Base-by-base conservation (phyloP, 2,888 invertebrate species). In the Drosophila emarginata region DNA sequence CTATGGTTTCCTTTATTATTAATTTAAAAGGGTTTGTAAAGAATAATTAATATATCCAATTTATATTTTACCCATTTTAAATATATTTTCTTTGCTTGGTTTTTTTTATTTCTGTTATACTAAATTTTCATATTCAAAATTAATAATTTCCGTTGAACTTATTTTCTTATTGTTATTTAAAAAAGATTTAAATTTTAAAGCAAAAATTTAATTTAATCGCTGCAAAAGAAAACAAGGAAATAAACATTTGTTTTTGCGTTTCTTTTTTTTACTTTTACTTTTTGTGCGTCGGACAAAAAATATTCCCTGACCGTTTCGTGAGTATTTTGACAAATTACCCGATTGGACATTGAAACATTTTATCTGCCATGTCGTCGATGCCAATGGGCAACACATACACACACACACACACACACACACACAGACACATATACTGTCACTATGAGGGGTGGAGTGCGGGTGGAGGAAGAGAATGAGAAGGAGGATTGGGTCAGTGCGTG, bases 331-430 rank as follows among this genome's bases (percentile, higher is more conserved):
- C 88, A 90, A 90, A 90, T 90, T 70, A 79, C 82, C 75, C 86
- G 88, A 90, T 90, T 88, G 89, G 90, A 89, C 90, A 88, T 88
- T 89, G 90, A 89, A 90, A 86, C 89, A 89, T 90, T 90, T 90
- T 88, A 90, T 90, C 87, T 87, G 82, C 70, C 82, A 84, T 79
- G 87, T 88, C 86, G 86, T 81, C 87, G 79, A 83, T 83, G 80
- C 78, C 77, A 78, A 56, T 69, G 72, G 81, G 79, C 68, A 65
- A 28, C 26, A 32, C 60, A 36, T 52, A 7, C 60, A 21, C 18
- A 11, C 21, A 45, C 21, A 12, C 45, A 45, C 45, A 21, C 18
- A 45, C 40, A 15, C 40, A 60, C 60, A 21, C 18, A 11, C 21
- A 45, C 21, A 12, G 18, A 45, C 45, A 21, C 18, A 45, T 18